A percentile compares a stretch with the other conserved stretches of the same genome.
phyloP scores from a whole-genome alignment of 2,113 vertebrate species.

The Poeciliopsis retropinna region DNA sequence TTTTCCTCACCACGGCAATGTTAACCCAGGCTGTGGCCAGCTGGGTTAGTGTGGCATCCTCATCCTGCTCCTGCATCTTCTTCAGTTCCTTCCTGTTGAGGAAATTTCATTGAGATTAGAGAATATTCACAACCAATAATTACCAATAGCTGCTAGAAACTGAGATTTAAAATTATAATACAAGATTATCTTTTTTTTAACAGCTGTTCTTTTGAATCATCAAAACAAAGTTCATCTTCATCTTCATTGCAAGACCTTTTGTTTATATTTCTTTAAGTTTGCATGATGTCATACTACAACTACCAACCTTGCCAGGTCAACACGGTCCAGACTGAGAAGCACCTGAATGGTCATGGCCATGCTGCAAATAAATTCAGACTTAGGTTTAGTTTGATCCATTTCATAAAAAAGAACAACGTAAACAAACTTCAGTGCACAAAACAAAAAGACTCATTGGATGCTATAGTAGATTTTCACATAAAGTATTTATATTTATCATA shows the following conservation, averaged over 20 bases:
- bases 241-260: background rate
- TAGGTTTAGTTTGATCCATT: background rate
- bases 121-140: background rate
- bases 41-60: conserved; percentile 94
- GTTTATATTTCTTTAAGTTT: background rate
- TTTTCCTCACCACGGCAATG: conserved; percentile 84
- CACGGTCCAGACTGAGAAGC: conserved; percentile 90
- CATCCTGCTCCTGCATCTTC: conserved; percentile 97
- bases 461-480: background rate
- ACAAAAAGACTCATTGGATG: background rate
- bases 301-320: conserved; percentile 92
- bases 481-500: background rate
- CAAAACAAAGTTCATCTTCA: background rate
- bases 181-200: background rate
- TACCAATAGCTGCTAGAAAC: background rate
- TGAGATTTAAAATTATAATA: background rate
- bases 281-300: background rate
- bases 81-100: conserved; percentile 92
- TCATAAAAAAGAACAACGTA: conserved; percentile 3
- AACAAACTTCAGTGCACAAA: background rate
- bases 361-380: conserved; percentile 68
- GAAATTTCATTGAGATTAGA: background rate
- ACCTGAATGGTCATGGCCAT: conserved; percentile 93
- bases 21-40: conserved; percentile 95
- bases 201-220: background rate